A percentile compares a stretch with the other conserved stretches of the same genome.
These are phyloP conservation scores for Diorhabda sublineata DNA, from an alignment of 1,140 invertebrate species.

Conservation along the genomic window DNA sequence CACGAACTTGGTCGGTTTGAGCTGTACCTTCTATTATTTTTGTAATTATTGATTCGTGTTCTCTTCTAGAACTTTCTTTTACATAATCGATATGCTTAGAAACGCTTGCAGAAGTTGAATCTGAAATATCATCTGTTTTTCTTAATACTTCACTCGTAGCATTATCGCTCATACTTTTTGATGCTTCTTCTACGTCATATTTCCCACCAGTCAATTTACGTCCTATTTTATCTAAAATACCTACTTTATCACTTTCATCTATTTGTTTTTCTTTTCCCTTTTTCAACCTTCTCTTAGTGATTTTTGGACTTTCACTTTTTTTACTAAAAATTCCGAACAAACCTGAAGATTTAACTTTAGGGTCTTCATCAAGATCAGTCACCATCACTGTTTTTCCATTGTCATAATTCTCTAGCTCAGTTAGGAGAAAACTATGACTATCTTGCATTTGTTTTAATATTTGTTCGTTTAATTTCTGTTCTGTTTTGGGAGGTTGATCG, in stretches of 20 bases:
- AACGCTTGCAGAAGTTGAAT: not conserved
- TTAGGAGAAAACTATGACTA: slow-evolving; percentile 32
- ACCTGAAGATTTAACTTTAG: slow-evolving; percentile 25
- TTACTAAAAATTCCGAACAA: slow-evolving; percentile 35
- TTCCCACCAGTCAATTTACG: slow-evolving; percentile 12
- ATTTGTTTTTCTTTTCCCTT: slow-evolving; percentile 32
- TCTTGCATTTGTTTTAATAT: slow-evolving; percentile 29
- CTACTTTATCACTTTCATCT: slow-evolving; percentile 16
- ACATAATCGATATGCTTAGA: not conserved
- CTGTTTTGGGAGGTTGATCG: not conserved
- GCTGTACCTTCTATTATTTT: not conserved
- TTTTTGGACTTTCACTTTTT: slow-evolving; percentile 26
- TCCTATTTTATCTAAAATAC: slow-evolving; percentile 21
- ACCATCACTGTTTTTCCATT: slow-evolving; percentile 27
- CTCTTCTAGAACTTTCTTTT: not conserved
- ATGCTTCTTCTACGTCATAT: not conserved
- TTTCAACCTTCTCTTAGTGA: slow-evolving; percentile 29
- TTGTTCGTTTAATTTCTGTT: slow-evolving; percentile 15
- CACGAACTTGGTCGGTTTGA: not conserved
- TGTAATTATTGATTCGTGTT: not conserved
- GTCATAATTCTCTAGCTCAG: slow-evolving; percentile 34
- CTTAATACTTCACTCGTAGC: not conserved
- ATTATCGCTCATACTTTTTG: not conserved
- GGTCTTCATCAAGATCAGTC: slow-evolving; percentile 31
- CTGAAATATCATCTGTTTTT: slow-evolving; percentile 1